phyloP scores from a whole-genome alignment of 92 coral and sea anemone species.

The Metridium senile region DNA sequence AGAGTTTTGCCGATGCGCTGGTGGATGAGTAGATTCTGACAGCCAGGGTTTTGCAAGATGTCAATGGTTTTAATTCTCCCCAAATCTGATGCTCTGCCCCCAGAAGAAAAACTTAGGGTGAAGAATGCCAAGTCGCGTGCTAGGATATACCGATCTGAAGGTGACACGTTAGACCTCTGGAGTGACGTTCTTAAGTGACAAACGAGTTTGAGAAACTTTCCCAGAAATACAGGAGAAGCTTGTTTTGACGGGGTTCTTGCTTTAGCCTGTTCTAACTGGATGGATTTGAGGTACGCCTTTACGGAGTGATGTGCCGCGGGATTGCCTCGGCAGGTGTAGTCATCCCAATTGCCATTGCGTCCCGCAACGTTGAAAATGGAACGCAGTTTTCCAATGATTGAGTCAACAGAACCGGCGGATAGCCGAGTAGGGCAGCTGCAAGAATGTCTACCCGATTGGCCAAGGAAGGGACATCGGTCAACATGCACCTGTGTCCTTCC shows the following conservation, averaged over 20 bases:
- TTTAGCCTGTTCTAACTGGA: constrained; percentile 16
- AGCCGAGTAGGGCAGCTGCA: constrained; percentile 54
- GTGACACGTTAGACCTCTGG: background rate
- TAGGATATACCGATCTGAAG: background rate
- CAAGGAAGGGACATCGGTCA: constrained; percentile 29
- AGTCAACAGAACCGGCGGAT: constrained; percentile 56
- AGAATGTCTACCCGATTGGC: constrained; percentile 9
- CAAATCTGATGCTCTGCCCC: constrained; percentile 46
- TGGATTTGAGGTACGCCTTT: constrained; percentile 7
- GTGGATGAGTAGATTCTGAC: constrained; percentile 32
- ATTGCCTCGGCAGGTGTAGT: constrained; percentile 36
- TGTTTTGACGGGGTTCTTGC: constrained; percentile 12
- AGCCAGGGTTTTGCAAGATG: constrained; percentile 28
- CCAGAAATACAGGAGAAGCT: background rate
- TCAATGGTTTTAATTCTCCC: constrained; percentile 61
- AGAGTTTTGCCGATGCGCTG: constrained; percentile 60
- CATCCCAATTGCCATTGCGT: constrained; percentile 49
- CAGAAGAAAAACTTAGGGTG: constrained; percentile 34
- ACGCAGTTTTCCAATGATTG: constrained; percentile 40
- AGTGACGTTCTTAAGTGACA: background rate
- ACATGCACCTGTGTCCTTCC: constrained; percentile 40
- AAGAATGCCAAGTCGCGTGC: constrained; percentile 49
- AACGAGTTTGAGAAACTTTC: too few species aligned
- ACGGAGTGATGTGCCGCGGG: constrained; percentile 5
- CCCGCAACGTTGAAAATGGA: constrained; percentile 26